A percentile compares a stretch with the other conserved stretches of the same genome.
Evolutionary conservation across 2,113 vertebrate species (phyloP).

Genomic region (Notiomystis cincta): DNA sequence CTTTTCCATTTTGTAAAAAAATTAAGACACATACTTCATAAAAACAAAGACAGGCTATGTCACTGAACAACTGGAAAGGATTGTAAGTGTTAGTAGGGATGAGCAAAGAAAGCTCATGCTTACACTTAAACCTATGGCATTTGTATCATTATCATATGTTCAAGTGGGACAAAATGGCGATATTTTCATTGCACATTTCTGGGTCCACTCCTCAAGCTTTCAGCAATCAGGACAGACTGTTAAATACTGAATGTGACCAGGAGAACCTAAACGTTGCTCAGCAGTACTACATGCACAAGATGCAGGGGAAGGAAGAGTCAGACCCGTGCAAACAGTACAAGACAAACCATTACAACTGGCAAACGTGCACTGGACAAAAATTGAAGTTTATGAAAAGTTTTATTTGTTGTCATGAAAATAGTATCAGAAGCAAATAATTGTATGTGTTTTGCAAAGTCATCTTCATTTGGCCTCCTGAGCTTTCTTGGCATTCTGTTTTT

Average conservation of each 20-base stretch:
- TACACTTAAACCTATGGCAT: slow-evolving; percentile 26
- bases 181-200: slow-evolving; percentile 37
- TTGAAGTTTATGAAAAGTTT: slow-evolving; percentile 61
- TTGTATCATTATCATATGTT: slow-evolving; percentile 26
- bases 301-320: slow-evolving; percentile 42
- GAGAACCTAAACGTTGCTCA: slow-evolving; percentile 55
- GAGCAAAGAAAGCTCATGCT: slow-evolving; percentile 61
- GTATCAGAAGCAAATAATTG: slow-evolving; percentile 49
- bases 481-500: slow-evolving; percentile 97
- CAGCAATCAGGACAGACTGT: slow-evolving; percentile 13
- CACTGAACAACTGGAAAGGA: slow-evolving; percentile 39
- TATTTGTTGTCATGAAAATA: slow-evolving; percentile 66
- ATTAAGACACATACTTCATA: slow-evolving; percentile 64
- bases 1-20: slow-evolving; percentile 51
- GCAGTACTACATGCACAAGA: slow-evolving; percentile 73
- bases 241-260: slow-evolving; percentile 57
- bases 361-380: slow-evolving; percentile 66
- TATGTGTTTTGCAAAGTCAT: slow-evolving; percentile 13
- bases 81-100: slow-evolving; percentile 39
- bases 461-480: slow-evolving; percentile 93
- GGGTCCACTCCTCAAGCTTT: slow-evolving; percentile 30
- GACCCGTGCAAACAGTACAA: slow-evolving; percentile 71
- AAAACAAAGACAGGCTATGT: slow-evolving; percentile 48
- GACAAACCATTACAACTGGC: slow-evolving; percentile 63
- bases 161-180: background rate